These are phyloP conservation scores for Tetragnatha montana DNA, from an alignment of 2,888 invertebrate species.

Conservation along the genomic window DNA sequence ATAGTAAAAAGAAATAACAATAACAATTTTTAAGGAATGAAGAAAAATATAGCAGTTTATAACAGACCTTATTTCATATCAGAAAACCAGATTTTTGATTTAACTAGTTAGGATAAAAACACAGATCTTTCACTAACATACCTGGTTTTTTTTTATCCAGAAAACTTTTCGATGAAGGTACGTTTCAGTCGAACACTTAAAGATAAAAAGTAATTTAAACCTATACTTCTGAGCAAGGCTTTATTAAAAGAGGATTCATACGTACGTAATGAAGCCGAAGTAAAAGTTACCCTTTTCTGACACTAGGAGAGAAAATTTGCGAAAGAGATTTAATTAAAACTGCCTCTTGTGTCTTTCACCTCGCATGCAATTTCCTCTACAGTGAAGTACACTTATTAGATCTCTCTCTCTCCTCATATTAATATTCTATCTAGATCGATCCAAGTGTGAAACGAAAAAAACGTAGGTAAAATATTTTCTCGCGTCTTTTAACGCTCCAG, in stretches of 20 bases:
- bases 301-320: not conserved
- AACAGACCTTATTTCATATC: no score
- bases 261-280: not conserved
- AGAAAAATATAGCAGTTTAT: no score
- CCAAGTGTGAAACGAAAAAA: no score
- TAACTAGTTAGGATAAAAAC: not conserved
- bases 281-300: not conserved
- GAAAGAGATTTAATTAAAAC: not conserved
- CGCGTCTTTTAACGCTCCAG: no score
- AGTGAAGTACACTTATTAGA: not conserved
- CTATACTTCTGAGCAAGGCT: not conserved
- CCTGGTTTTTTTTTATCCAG: not conserved
- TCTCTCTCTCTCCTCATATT: no score
- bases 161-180: not conserved
- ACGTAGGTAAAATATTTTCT: no score
- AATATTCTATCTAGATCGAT: no score
- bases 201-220: no score
- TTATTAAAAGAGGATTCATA: not conserved
- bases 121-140: not conserved
- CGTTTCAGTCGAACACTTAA: no score
- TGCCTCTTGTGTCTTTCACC: not conserved
- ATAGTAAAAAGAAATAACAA: no score
- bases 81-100: no score
- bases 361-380: not conserved
- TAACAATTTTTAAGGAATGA: no score